A percentile compares a stretch with the other conserved stretches of the same genome.
phyloP scores from a whole-genome alignment of 2,888 invertebrate genomes.

The Seira musarum region DNA sequence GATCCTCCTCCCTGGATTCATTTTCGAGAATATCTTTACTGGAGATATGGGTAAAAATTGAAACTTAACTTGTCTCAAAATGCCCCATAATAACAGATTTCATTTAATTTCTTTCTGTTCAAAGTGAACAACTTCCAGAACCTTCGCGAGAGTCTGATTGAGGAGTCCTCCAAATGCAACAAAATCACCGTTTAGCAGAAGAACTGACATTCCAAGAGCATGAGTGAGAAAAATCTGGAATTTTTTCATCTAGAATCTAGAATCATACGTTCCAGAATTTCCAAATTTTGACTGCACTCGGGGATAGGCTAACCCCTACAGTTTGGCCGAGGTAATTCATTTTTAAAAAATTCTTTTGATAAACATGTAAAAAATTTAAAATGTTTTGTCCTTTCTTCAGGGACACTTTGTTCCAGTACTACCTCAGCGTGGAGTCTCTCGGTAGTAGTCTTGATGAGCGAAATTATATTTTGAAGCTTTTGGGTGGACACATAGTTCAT shows the following conservation, averaged over 20 bases:
- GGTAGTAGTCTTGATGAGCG: slow-evolving; percentile 63
- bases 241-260: slow-evolving; percentile 64
- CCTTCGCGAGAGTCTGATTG: slow-evolving; percentile 55
- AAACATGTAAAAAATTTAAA: background rate
- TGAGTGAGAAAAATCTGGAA: slow-evolving; percentile 5
- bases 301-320: slow-evolving; percentile 45
- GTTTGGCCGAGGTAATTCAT: slow-evolving; percentile 61
- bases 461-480: slow-evolving; percentile 52
- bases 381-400: slow-evolving; percentile 21
- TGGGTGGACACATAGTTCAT: slow-evolving; percentile 47
- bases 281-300: slow-evolving; percentile 57
- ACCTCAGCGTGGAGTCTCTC: slow-evolving; percentile 60
- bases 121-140: slow-evolving; percentile 67
- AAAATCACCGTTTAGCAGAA: slow-evolving; percentile 28
- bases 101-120: background rate
- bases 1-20: slow-evolving; percentile 68
- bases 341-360: background rate
- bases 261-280: slow-evolving; percentile 61
- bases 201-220: slow-evolving; percentile 16
- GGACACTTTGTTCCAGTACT: slow-evolving; percentile 66
- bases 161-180: slow-evolving; percentile 33
- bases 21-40: slow-evolving; percentile 68
- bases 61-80: background rate
- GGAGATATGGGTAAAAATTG: slow-evolving; percentile 67
- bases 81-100: background rate